These are phyloP conservation scores for Pseudomyrmex pallidus DNA, from an alignment of 1,140 invertebrate genomes.

Conservation along the genomic window DNA sequence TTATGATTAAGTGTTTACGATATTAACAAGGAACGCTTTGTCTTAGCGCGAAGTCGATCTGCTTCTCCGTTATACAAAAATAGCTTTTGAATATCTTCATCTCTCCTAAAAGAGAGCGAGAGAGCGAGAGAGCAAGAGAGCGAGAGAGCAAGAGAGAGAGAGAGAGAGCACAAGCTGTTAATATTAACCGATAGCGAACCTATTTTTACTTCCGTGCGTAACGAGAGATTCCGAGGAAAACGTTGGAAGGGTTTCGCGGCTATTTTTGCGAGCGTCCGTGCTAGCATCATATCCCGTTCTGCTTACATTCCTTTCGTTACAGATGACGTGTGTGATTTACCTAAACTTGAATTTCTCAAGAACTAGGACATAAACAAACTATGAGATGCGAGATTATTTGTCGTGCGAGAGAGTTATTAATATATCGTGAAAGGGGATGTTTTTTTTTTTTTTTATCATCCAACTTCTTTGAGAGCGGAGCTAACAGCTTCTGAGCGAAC, in stretches of 20 bases:
- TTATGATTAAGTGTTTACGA: neutral
- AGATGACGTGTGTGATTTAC: slow-evolving; percentile 18
- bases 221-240: slow-evolving; percentile 45
- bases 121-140: too few relatives aligned
- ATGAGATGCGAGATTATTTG: neutral
- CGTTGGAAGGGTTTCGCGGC: slow-evolving; percentile 40
- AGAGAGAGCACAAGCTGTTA: neutral
- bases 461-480: neutral
- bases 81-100: slow-evolving; percentile 3
- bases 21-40: neutral
- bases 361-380: slow-evolving; percentile 6
- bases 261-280: slow-evolving; percentile 41
- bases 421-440: neutral
- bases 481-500: too few relatives aligned
- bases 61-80: neutral
- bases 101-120: neutral
- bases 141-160: too few relatives aligned
- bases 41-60: neutral
- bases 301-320: slow-evolving; percentile 30
- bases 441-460: neutral
- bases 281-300: neutral
- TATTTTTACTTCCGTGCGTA: slow-evolving; percentile 40
- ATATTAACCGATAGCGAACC: slow-evolving; percentile 42
- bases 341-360: neutral
- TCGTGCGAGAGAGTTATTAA: slow-evolving; percentile 25